Percentiles rank a stretch among this genome's conserved stretches.
Evolutionary conservation across 2,888 invertebrate genomes (phyloP).

Genomic region (Lumbricus terrestris): DNA sequence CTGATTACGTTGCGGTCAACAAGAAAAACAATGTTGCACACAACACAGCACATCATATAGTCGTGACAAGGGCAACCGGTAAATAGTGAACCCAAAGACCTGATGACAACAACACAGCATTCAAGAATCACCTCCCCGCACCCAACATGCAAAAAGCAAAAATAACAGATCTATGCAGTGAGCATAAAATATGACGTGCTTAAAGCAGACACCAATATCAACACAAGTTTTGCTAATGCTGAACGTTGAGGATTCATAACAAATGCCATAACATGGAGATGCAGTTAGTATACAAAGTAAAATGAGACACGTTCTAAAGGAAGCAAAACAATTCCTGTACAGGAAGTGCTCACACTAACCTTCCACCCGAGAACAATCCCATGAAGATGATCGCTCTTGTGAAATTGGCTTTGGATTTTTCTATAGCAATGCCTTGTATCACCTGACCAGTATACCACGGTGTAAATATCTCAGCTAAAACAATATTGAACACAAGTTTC

Average conservation of each 20-base stretch:
- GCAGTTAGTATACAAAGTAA: background rate
- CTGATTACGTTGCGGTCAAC: too few species aligned
- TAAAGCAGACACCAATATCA: background rate
- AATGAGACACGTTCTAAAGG: background rate
- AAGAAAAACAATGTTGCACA: too few species aligned
- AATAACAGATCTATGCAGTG: too few species aligned
- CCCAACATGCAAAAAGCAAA: too few species aligned
- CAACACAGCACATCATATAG: too few species aligned
- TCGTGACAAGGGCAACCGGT: too few species aligned
- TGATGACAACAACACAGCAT: too few species aligned
- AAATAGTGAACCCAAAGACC: too few species aligned
- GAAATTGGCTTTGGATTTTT: conserved; percentile 53
- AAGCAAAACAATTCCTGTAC: background rate
- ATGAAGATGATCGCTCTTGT: conserved; percentile 45
- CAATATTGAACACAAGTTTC: background rate
- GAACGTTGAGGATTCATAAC: background rate
- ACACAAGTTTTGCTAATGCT: background rate
- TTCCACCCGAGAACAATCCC: conserved; percentile 43
- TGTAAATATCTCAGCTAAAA: conserved; percentile 58
- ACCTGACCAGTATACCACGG: conserved; percentile 59
- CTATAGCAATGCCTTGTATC: conserved; percentile 58
- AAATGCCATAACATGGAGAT: background rate
- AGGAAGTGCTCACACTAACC: conserved; percentile 39
- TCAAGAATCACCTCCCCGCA: too few species aligned
- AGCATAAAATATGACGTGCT: too few species aligned